Evolutionary conservation across 2,888 invertebrate genomes (phyloP), one percentile per base, ranked within the genome.

Genomic region (Cataglyphis rosenhaueri): DNA sequence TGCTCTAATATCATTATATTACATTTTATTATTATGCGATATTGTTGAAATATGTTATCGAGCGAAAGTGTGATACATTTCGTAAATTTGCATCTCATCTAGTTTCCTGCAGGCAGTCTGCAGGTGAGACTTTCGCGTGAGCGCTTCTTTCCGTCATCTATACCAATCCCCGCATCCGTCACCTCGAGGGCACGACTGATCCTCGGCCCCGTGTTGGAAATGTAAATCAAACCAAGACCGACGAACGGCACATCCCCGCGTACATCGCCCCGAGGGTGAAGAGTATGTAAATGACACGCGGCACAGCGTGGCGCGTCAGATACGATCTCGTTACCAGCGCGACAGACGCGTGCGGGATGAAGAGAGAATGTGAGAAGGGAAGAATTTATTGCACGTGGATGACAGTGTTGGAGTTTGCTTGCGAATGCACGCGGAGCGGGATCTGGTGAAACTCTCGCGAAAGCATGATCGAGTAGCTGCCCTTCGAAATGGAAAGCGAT

Each of bases 251-350:
- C 84, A 87, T 88, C 91, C 73, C 35, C 74, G 68, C 87, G 75
- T 62, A 65, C 87, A 84, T 88, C 85, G 91, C 92, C 92, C 88
- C 83, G 84, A 88, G 92, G 52, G 91, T 91, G 89, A 92, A 48
- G 48, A 91, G 92, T 93, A 93, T 93, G 93, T 91, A 93, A 93
- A 93, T 93, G 93, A 92, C 92, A 92, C 91, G 90, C 89, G 90
- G 88, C 90, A 88, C 88, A 74, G 41, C 59, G 78, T 87, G 89
- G 41, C 59, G 78, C 88, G 89, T 90, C 87, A 86, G 91, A 92
- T 92, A 92, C 88, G 90, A 92, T 92, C 92, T 91, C 90, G 92
- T 92, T 92, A 92, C 91, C 86, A 86, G 70, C 83, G 81, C 74
- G 83, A 86, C 87, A 74, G 78, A 61, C 76, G 84, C 32, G 55